phyloP scores from a whole-genome alignment of 2,797 vertebrate species.

The Clarias fuscus region DNA sequence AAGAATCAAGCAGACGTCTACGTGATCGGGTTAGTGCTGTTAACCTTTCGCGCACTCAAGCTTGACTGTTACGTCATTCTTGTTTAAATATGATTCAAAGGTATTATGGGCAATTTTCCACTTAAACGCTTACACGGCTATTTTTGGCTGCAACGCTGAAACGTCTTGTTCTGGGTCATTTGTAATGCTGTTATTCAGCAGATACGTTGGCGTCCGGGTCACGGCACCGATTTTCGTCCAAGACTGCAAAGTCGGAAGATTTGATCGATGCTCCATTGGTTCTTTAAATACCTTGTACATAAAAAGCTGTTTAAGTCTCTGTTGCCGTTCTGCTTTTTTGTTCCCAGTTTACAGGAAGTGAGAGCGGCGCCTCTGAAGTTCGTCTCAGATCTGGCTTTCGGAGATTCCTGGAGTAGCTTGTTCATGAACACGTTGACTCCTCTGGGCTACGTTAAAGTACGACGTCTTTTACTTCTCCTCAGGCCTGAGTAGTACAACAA shows the following conservation, averaged over 20 bases:
- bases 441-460: slow-evolving; percentile 85
- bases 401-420: slow-evolving; percentile 87
- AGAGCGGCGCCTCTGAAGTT: slow-evolving; percentile 83
- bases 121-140: background rate
- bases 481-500: background rate
- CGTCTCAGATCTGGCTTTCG: slow-evolving; percentile 82
- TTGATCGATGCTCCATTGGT: too few species aligned
- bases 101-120: background rate
- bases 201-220: background rate
- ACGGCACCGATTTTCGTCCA: background rate
- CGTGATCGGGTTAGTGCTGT: slow-evolving; percentile 84
- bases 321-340: slow-evolving; percentile 33
- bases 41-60: background rate
- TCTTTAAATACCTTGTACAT: background rate
- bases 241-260: background rate
- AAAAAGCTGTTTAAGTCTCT: background rate
- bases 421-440: slow-evolving; percentile 85
- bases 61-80: background rate
- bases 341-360: slow-evolving; percentile 90
- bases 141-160: background rate
- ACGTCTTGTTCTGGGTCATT: background rate
- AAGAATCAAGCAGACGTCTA: slow-evolving; percentile 79
- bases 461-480: background rate
- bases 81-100: background rate
- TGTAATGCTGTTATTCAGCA: background rate